A percentile compares a stretch with the other conserved stretches of the same genome.
These are phyloP conservation scores for Clepsis dumicolana DNA, from an alignment of 2,888 invertebrate genomes.

Conservation along the genomic window DNA sequence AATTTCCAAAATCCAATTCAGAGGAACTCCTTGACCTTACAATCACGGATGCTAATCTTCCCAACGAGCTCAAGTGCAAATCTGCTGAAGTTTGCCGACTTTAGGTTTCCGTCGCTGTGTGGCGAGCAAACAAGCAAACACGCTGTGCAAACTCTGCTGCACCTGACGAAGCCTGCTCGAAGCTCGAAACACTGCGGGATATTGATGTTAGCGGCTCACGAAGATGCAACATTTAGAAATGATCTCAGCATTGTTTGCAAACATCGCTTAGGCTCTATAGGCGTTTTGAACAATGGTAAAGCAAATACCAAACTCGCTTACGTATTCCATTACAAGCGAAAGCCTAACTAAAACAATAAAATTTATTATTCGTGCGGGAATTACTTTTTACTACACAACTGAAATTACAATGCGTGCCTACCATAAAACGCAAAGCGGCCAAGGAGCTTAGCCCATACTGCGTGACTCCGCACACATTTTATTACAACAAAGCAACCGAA, in stretches of 20 bases:
- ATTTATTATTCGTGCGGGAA: slow-evolving; percentile 39
- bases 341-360: slow-evolving; percentile 40
- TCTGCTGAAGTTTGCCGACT: slow-evolving; percentile 66
- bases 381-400: slow-evolving; percentile 43
- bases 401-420: slow-evolving; percentile 54
- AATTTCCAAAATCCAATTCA: slow-evolving; percentile 51
- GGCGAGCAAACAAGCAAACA: slow-evolving; percentile 68
- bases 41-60: slow-evolving; percentile 71
- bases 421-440: slow-evolving; percentile 62
- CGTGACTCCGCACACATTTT: slow-evolving; percentile 76
- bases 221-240: slow-evolving; percentile 8
- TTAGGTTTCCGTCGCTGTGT: slow-evolving; percentile 61
- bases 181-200: slow-evolving; percentile 47
- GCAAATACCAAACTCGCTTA: slow-evolving; percentile 17
- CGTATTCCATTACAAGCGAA: slow-evolving; percentile 35
- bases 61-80: slow-evolving; percentile 58
- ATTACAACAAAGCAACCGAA: slow-evolving; percentile 68
- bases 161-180: slow-evolving; percentile 63
- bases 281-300: slow-evolving; percentile 4
- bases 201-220: slow-evolving; percentile 32
- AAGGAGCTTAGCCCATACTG: slow-evolving; percentile 63
- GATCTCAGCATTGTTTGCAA: slow-evolving; percentile 12
- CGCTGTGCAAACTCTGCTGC: slow-evolving; percentile 63
- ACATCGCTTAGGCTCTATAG: not conserved
- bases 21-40: slow-evolving; percentile 61